Base-by-base conservation (phyloP, 2,888 invertebrate genomes). In the Lacanobia wlatinum region DNA sequence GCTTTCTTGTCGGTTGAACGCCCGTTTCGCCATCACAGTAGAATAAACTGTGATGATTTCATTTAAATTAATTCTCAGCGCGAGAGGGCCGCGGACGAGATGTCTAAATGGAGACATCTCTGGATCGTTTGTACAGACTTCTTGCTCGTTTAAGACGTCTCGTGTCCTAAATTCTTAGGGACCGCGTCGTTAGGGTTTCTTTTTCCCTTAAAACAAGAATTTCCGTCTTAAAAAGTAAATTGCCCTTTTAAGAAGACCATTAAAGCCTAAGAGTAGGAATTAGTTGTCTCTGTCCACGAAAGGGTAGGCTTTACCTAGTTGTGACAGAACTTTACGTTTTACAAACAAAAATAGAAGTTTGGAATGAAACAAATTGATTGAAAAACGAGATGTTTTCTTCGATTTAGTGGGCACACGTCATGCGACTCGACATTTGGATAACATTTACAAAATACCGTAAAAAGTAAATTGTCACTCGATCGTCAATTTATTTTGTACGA, bases 21-120 rank as follows among this genome's bases (percentile, higher is more conserved):
- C 91, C 90, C 92, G 90, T 89, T 89, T 90, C 88, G 89, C 91
- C 92, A 92, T 93, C 93, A 92, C 93, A 90, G 92, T 93, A 92
- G 92, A 95, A 94, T 94, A 95, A 95, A 95, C 94, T 94, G 94
- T 92, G 94, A 95, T 94, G 94, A 94, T 95, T 95, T 94, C 92
- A 94, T 95, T 94, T 94, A 94, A 95, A 95, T 94, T 93, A 94
- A 95, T 95, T 94, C 92, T 89, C 85, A 82, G 84, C 80, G 88
- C 89, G 87, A 88, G 86, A 87, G 89, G 87, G 88, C 91, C 87
- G 82, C 88, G 88, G 88, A 85, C 89, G 88, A 84, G 84, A 90
- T 89, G 85, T 89, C 90, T 87, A 89, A 91, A 92, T 92, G 90
- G 90, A 91, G 90, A 92, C 90, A 89, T 90, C 88, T 88, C 87